These are phyloP conservation scores for Carollia perspicillata DNA, from an alignment of 2,113 vertebrate species.

Conservation along the genomic window DNA sequence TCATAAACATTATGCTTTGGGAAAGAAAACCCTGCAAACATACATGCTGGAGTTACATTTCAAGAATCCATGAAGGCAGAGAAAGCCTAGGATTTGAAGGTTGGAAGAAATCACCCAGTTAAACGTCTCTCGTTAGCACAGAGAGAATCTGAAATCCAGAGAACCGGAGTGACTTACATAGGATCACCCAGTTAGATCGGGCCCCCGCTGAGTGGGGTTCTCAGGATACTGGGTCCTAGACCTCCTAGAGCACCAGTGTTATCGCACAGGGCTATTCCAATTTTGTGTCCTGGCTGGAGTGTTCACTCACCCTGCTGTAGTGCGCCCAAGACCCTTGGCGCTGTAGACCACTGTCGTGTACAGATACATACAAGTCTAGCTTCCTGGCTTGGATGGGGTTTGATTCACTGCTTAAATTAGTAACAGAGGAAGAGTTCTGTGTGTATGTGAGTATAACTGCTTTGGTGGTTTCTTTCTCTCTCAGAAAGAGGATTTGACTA, in stretches of 20 bases:
- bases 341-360: not conserved
- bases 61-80: constrained; percentile 43
- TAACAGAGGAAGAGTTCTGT: not conserved
- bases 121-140: constrained; percentile 15
- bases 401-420: constrained; percentile 12
- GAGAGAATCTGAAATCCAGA: not conserved
- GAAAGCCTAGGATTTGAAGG: constrained; percentile 29
- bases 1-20: constrained; percentile 7
- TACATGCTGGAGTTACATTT: constrained; percentile 45
- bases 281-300: not conserved
- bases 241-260: not conserved
- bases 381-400: not conserved
- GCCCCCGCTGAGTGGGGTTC: not conserved
- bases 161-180: not conserved
- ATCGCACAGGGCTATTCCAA: not conserved
- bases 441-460: not conserved
- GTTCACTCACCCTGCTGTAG: not conserved
- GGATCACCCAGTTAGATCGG: not conserved
- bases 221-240: not conserved
- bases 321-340: not conserved
- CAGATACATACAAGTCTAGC: not conserved
- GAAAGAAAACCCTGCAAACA: constrained; percentile 39
- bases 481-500: not conserved
- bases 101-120: constrained; percentile 22
- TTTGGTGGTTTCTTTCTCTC: not conserved